A percentile compares a stretch with the other conserved stretches of the same genome.
phyloP scores from a whole-genome alignment of 2,888 invertebrate species.

The Boloria euphrosyne region DNA sequence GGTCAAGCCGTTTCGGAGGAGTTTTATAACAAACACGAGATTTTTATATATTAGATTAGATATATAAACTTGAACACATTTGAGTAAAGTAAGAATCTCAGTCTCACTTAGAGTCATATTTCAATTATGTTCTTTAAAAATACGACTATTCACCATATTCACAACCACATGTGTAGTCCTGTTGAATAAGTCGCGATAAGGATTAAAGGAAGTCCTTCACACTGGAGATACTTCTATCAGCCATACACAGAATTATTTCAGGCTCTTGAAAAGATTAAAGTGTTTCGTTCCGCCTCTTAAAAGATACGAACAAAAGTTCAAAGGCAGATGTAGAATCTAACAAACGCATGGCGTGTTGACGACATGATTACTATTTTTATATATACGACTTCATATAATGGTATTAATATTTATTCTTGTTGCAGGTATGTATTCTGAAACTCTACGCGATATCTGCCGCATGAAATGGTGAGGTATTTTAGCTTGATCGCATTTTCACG shows the following conservation, averaged over 20 bases:
- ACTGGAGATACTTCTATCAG: conserved; percentile 24
- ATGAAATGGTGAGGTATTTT: conserved; percentile 19
- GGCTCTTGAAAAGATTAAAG: conserved; percentile 30
- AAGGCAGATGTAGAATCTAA: conserved; percentile 27
- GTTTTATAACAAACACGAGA: no score
- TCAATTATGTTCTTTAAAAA: no score
- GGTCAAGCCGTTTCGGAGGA: no score
- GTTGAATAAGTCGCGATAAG: conserved; percentile 24
- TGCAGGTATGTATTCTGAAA: conserved; percentile 31
- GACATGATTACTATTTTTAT: conserved; percentile 2
- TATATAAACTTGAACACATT: no score
- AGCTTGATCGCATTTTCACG: not conserved
- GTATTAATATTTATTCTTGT: conserved; percentile 12
- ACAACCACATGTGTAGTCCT: conserved; percentile 10
- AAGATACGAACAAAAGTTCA: conserved; percentile 24
- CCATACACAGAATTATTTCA: conserved; percentile 29
- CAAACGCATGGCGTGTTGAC: conserved; percentile 2
- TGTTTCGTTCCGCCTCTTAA: conserved; percentile 36
- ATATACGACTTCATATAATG: not conserved
- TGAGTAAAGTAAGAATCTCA: no score
- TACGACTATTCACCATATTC: conserved; percentile 5
- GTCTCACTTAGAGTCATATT: no score
- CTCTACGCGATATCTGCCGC: not conserved
- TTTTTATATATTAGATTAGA: no score
- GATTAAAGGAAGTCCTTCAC: conserved; percentile 25